Conservation (phyloP, 2,888 invertebrate species). For the Ptilodon capucinus region DNA sequence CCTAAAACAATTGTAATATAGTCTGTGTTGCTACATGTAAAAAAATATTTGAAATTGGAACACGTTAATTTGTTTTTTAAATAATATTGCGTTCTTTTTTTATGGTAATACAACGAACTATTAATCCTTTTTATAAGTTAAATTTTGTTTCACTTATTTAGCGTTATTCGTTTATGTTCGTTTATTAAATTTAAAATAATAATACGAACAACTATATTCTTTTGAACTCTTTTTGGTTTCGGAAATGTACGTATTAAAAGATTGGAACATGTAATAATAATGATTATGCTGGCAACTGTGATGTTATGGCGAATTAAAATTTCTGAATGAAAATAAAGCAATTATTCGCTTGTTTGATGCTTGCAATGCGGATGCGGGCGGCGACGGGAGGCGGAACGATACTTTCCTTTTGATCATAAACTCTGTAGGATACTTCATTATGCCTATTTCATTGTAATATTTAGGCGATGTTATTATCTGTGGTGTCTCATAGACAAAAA, state of each 20-base stretch:
- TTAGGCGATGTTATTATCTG: slow-evolving; percentile 34
- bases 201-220: no score
- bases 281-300: no score
- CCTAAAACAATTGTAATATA: no score
- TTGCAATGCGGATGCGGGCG: slow-evolving; percentile 32
- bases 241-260: no score
- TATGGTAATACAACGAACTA: no score
- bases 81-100: no score
- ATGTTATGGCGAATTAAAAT: background rate
- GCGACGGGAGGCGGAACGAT: slow-evolving; percentile 39
- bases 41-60: background rate
- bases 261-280: no score
- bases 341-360: slow-evolving; percentile 36
- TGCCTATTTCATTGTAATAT: slow-evolving; percentile 63
- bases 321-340: slow-evolving; percentile 12
- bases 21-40: background rate
- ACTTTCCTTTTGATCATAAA: slow-evolving; percentile 57
- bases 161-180: no score
- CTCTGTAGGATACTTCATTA: slow-evolving; percentile 62
- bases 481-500: slow-evolving; percentile 28
- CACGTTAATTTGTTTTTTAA: background rate
- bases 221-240: no score
- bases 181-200: no score
- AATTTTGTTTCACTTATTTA: no score
- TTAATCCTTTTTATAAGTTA: no score